Conservation (phyloP, 2,888 invertebrate species). For the Leptopterna dolabrata region DNA sequence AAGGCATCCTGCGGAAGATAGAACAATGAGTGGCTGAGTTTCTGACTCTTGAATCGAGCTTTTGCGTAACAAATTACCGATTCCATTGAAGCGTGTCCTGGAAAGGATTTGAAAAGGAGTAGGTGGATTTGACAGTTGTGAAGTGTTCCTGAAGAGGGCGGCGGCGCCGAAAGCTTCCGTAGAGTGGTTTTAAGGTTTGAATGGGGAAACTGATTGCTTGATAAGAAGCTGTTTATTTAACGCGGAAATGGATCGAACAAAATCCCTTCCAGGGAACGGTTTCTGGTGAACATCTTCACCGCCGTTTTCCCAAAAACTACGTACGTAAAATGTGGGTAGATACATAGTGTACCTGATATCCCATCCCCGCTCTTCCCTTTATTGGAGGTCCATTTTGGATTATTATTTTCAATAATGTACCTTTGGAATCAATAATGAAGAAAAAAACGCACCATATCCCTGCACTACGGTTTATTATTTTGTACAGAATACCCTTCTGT, state of each 20-base stretch:
- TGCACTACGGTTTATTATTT: too few species aligned
- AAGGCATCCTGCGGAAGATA: not conserved
- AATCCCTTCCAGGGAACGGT: not conserved
- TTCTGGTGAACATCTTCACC: not conserved
- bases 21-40: not conserved
- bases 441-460: too few species aligned
- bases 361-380: too few species aligned
- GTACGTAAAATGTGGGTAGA: too few species aligned
- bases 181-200: not conserved
- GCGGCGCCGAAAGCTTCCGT: not conserved
- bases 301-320: too few species aligned
- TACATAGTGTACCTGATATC: too few species aligned
- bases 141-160: not conserved
- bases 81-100: not conserved
- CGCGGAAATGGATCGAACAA: not conserved
- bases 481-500: too few species aligned
- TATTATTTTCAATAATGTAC: too few species aligned
- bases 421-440: too few species aligned
- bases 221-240: not conserved
- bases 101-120: not conserved
- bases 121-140: constrained; percentile 1
- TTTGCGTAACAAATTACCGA: not conserved
- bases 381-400: too few species aligned
- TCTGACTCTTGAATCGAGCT: not conserved
- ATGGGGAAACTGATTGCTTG: not conserved